Percentiles rank a stretch among this genome's conserved stretches.
Conservation (phyloP, 2,888 invertebrate species). For the Leptinotarsa tumamoca region DNA sequence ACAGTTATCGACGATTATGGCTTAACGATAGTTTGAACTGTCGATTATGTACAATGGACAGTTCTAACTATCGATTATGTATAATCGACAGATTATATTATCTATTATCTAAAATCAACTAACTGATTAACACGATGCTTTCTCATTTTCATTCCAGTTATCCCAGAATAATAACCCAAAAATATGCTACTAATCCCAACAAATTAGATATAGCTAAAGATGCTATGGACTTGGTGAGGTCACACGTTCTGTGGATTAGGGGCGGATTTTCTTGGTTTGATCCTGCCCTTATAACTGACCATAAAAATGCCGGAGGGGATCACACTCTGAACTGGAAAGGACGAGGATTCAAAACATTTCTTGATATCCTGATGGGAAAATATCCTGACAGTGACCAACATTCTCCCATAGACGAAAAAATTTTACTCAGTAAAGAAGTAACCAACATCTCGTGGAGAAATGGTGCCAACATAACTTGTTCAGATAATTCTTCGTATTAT, state of each 20-base stretch:
- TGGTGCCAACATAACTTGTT: conserved; percentile 60
- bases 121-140: background rate
- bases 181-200: background rate
- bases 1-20: no score
- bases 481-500: conserved; percentile 67
- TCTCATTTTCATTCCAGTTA: background rate
- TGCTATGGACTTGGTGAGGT: background rate
- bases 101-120: no score
- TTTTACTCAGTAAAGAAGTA: conserved; percentile 52
- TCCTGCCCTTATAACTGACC: conserved; percentile 76
- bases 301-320: conserved; percentile 77
- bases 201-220: conserved; percentile 3
- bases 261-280: conserved; percentile 73
- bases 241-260: background rate
- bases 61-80: no score
- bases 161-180: background rate
- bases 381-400: conserved; percentile 46
- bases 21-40: no score
- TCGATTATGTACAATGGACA: no score
- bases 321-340: conserved; percentile 77
- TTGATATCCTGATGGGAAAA: conserved; percentile 72
- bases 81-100: no score
- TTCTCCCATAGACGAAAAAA: conserved; percentile 52
- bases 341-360: conserved; percentile 74
- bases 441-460: conserved; percentile 39